These are phyloP conservation scores for Vicugna pacos DNA, from an alignment of 2,113 vertebrate genomes.

Conservation along the genomic window DNA sequence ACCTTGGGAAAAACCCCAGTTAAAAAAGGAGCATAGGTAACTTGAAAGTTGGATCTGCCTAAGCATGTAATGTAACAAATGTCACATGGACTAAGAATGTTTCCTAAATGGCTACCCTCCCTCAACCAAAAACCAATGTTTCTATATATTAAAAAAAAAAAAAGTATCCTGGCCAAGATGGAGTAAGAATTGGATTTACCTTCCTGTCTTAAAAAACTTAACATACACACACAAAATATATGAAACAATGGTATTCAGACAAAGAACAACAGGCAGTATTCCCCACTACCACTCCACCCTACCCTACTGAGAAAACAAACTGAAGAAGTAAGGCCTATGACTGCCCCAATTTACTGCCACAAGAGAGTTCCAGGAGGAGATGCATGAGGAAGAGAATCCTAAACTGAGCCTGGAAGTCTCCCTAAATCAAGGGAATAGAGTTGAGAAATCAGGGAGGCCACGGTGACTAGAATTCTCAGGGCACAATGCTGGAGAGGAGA, in stretches of 20 bases:
- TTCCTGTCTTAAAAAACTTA: constrained; percentile 12
- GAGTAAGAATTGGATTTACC: constrained; percentile 5
- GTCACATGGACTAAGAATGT: neutral
- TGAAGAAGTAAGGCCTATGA: neutral
- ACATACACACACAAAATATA: neutral
- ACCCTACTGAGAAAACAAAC: neutral
- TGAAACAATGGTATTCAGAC: constrained; percentile 11
- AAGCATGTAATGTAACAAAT: neutral
- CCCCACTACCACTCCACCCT: neutral
- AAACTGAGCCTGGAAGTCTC: neutral
- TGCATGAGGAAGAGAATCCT: neutral
- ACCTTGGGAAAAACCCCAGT: constrained; percentile 84
- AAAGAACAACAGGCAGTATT: neutral
- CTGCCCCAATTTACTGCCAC: neutral
- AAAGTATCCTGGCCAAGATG: constrained; percentile 13
- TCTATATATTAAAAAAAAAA: neutral
- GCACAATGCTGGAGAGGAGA: neutral
- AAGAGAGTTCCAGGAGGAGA: neutral
- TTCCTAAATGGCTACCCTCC: neutral
- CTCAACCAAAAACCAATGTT: neutral
- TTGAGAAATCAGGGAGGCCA: neutral
- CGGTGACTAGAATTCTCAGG: neutral
- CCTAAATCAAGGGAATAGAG: neutral
- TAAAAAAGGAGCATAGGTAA: neutral
- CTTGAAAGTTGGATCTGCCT: constrained; percentile 43